Conservation (phyloP, 1,140 invertebrate genomes). For the Mesaphorura yosii region DNA sequence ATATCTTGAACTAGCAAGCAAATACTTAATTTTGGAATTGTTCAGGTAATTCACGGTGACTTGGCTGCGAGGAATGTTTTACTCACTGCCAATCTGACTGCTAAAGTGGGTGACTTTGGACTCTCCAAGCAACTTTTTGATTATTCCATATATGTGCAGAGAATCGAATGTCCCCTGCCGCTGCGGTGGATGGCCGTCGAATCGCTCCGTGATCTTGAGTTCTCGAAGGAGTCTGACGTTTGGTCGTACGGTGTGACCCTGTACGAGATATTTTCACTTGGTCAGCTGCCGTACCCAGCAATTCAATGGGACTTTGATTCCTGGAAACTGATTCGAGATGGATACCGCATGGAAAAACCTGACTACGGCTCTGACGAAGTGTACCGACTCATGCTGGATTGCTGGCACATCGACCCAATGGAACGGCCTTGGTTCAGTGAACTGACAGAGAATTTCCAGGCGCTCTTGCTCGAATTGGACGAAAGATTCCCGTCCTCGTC, state of each 20-base stretch:
- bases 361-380: slow-evolving; percentile 1
- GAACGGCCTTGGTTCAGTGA: too few relatives aligned
- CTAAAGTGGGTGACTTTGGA: slow-evolving; percentile 22
- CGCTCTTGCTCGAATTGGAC: too few relatives aligned
- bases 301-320: slow-evolving; percentile 40
- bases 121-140: slow-evolving; percentile 11
- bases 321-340: slow-evolving; percentile 39
- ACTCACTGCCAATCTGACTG: slow-evolving; percentile 3
- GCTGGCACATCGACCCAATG: too few relatives aligned
- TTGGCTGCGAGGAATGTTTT: slow-evolving; percentile 15
- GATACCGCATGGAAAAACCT: slow-evolving; percentile 41
- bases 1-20: not conserved
- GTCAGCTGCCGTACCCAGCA: slow-evolving; percentile 34
- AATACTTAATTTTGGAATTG: not conserved
- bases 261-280: slow-evolving; percentile 41
- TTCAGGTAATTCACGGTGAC: slow-evolving; percentile 9
- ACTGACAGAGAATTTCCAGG: too few relatives aligned
- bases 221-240: slow-evolving; percentile 40
- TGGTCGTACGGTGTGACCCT: slow-evolving; percentile 41
- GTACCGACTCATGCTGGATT: too few relatives aligned
- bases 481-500: too few relatives aligned
- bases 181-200: slow-evolving; percentile 44
- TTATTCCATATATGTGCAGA: slow-evolving; percentile 13
- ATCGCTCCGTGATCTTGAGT: slow-evolving; percentile 38
- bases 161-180: slow-evolving; percentile 32